Evolutionary conservation across 2,888 invertebrate species (phyloP).

Genomic region (Dynastes maya): DNA sequence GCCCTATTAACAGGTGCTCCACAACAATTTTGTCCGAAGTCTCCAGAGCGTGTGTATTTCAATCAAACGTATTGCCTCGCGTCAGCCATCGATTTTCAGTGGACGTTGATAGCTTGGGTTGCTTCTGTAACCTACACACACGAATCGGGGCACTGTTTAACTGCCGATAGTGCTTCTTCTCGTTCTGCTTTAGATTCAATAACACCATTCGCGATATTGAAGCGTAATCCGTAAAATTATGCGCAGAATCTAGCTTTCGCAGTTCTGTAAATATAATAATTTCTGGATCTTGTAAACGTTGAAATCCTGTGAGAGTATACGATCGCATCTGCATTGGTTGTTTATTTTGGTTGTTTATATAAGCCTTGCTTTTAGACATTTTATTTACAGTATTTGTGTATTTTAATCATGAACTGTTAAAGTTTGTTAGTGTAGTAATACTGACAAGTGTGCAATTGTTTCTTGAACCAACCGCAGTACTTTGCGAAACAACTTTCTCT

Average conservation of each 20-base stretch:
- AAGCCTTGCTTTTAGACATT: no score
- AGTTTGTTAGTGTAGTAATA: no score
- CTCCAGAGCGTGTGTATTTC: conserved; percentile 26
- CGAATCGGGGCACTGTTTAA: conserved; percentile 2
- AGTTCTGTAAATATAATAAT: background rate
- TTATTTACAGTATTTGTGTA: no score
- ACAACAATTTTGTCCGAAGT: conserved; percentile 19
- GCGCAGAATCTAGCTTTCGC: background rate
- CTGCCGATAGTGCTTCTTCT: conserved; percentile 3
- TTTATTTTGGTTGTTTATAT: no score
- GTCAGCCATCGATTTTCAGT: background rate
- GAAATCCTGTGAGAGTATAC: no score
- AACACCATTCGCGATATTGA: conserved; percentile 1
- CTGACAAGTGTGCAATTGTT: no score
- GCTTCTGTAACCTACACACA: conserved; percentile 5
- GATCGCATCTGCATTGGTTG: no score
- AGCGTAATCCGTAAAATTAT: background rate
- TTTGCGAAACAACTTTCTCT: no score
- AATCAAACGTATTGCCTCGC: conserved; percentile 23
- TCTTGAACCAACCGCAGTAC: no score
- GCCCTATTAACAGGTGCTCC: conserved; percentile 6
- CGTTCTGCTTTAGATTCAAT: conserved; percentile 8
- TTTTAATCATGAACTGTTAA: no score
- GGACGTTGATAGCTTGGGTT: conserved; percentile 6
- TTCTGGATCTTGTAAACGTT: background rate